Percentiles rank a stretch among this genome's conserved stretches.
These are phyloP conservation scores for Vanessa tameamea DNA, from an alignment of 1,140 invertebrate genomes.

Conservation along the genomic window DNA sequence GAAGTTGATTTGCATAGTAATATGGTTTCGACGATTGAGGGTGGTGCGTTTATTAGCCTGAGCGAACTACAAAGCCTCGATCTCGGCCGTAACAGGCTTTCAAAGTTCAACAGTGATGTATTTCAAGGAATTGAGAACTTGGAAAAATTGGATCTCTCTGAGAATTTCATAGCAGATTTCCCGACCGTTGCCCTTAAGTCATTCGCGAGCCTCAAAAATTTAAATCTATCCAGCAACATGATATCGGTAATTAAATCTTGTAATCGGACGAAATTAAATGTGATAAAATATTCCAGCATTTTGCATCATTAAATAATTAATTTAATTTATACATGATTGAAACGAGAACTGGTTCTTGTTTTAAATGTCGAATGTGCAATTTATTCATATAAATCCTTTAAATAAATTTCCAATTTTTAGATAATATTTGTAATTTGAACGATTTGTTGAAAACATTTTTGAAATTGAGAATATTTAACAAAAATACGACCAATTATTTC, in stretches of 20 bases:
- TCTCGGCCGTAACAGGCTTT: slow-evolving; percentile 87
- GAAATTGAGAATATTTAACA: not conserved
- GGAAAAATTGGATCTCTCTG: slow-evolving; percentile 89
- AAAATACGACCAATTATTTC: not conserved
- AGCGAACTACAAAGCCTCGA: slow-evolving; percentile 85
- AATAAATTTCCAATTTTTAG: not conserved
- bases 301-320: not conserved
- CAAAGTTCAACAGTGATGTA: slow-evolving; percentile 89
- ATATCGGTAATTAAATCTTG: slow-evolving; percentile 83
- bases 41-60: slow-evolving; percentile 86
- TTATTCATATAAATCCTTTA: slow-evolving; percentile 6
- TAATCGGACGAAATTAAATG: slow-evolving; percentile 4
- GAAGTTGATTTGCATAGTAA: slow-evolving; percentile 89
- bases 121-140: slow-evolving; percentile 88
- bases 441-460: not conserved
- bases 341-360: not conserved
- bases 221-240: slow-evolving; percentile 92
- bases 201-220: slow-evolving; percentile 84
- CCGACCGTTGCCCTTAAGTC: slow-evolving; percentile 88
- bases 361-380: slow-evolving; percentile 26
- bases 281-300: not conserved
- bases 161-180: slow-evolving; percentile 91
- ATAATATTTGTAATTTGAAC: no score
- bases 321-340: no score
- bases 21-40: slow-evolving; percentile 87